Percentiles rank a stretch among this genome's conserved stretches.
Evolutionary conservation across 1,140 invertebrate genomes (phyloP).

Genomic region (Agrypnia vestita): DNA sequence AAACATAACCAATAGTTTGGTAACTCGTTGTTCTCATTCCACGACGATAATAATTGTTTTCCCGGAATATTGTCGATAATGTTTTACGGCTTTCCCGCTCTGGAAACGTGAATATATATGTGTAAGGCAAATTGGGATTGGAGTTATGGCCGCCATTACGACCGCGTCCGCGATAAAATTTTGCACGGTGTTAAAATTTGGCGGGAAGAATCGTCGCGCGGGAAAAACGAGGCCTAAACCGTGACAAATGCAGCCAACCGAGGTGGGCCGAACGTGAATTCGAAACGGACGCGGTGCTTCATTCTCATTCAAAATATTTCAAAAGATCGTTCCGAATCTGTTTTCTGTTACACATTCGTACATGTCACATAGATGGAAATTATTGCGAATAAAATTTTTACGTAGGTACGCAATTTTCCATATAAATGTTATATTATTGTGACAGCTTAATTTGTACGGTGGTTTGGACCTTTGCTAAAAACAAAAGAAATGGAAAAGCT

Average conservation of each 20-base stretch:
- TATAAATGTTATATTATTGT: too few relatives aligned
- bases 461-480: too few relatives aligned
- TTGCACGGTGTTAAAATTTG: slow-evolving; percentile 43
- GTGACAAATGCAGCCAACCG: slow-evolving; percentile 23
- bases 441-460: too few relatives aligned
- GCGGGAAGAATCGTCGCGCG: slow-evolving; percentile 26
- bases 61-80: slow-evolving; percentile 23
- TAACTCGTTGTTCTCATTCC: too few relatives aligned
- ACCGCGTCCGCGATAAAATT: slow-evolving; percentile 35
- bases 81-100: slow-evolving; percentile 35
- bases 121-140: slow-evolving; percentile 34
- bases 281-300: slow-evolving; percentile 30
- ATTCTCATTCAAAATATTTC: slow-evolving; percentile 32
- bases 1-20: too few relatives aligned
- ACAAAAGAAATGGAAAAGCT: too few relatives aligned
- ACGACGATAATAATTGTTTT: slow-evolving; percentile 14
- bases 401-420: too few relatives aligned
- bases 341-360: neutral
- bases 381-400: too few relatives aligned
- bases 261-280: slow-evolving; percentile 6
- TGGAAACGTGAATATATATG: slow-evolving; percentile 24
- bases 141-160: slow-evolving; percentile 42
- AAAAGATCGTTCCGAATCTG: neutral
- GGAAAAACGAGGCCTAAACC: slow-evolving; percentile 25
- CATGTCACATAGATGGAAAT: too few relatives aligned